phyloP scores from a whole-genome alignment of 2,888 invertebrate species.

The Periphyllus acericola region DNA sequence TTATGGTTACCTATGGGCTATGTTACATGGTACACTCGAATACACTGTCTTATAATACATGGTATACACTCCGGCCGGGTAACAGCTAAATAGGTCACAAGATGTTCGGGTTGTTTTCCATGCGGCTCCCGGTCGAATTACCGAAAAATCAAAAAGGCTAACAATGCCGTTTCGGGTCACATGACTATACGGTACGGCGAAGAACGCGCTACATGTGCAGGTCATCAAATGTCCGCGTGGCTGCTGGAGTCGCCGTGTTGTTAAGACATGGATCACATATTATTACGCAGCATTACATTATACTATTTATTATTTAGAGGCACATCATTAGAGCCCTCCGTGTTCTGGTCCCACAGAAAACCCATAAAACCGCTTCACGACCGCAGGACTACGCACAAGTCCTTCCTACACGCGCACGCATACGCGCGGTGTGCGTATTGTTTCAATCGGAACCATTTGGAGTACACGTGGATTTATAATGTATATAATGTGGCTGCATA shows the following conservation, averaged over 20 bases:
- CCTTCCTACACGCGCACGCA: background rate
- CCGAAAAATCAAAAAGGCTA: background rate
- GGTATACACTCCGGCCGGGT: background rate
- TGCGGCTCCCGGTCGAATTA: background rate
- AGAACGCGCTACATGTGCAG: constrained; percentile 40
- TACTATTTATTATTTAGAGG: background rate
- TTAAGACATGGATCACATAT: background rate
- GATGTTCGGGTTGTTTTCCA: background rate
- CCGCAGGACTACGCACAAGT: too few relatives aligned
- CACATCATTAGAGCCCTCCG: background rate
- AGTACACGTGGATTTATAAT: constrained; percentile 38
- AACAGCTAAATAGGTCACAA: background rate
- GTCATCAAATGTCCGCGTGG: constrained; percentile 55
- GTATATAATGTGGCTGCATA: background rate
- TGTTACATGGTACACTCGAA: too few relatives aligned
- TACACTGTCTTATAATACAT: too few relatives aligned
- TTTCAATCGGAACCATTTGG: constrained; percentile 47
- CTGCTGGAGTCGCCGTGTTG: background rate
- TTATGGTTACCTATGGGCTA: too few relatives aligned
- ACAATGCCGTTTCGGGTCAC: constrained; percentile 1
- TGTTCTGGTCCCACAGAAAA: constrained; percentile 37
- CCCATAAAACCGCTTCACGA: constrained; percentile 11
- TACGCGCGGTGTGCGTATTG: constrained; percentile 3
- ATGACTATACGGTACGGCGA: background rate
- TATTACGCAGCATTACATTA: background rate